Evolutionary conservation across 2,113 vertebrate genomes (phyloP).

Genomic region (Xerus inauris): DNA sequence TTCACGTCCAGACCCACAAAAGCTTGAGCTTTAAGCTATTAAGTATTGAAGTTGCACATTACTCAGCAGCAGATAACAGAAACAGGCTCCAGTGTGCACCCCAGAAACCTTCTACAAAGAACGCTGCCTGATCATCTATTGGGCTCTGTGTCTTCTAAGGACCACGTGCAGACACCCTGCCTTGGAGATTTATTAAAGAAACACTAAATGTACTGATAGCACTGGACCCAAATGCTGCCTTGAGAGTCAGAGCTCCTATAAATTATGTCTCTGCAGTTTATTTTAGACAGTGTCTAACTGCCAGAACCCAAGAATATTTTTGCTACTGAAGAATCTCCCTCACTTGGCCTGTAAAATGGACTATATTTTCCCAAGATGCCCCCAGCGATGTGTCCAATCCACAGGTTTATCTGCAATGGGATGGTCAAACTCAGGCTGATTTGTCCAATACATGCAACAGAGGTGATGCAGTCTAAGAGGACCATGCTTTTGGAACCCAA

Average conservation of each 20-base stretch:
- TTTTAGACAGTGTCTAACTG: too few species aligned
- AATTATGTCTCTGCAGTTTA: background rate
- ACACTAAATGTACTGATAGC: background rate
- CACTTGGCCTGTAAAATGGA: too few species aligned
- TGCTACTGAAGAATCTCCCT: too few species aligned
- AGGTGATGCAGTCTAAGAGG: background rate
- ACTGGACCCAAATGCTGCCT: background rate
- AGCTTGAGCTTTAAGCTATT: background rate
- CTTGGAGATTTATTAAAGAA: background rate
- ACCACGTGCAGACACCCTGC: too few species aligned
- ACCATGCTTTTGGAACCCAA: background rate
- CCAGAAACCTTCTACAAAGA: background rate
- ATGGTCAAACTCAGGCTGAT: background rate
- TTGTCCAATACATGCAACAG: too few species aligned
- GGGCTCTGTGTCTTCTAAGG: background rate
- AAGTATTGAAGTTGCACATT: background rate
- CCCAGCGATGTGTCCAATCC: too few species aligned
- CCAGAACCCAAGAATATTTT: too few species aligned
- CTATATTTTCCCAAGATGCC: background rate
- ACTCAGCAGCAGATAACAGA: background rate
- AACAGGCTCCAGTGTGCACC: background rate
- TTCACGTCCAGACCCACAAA: background rate
- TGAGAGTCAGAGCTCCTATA: background rate
- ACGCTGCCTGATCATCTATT: background rate
- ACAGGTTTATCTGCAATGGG: background rate